phyloP scores from a whole-genome alignment of 2,797 vertebrate genomes.

The Distichodus sexfasciatus region DNA sequence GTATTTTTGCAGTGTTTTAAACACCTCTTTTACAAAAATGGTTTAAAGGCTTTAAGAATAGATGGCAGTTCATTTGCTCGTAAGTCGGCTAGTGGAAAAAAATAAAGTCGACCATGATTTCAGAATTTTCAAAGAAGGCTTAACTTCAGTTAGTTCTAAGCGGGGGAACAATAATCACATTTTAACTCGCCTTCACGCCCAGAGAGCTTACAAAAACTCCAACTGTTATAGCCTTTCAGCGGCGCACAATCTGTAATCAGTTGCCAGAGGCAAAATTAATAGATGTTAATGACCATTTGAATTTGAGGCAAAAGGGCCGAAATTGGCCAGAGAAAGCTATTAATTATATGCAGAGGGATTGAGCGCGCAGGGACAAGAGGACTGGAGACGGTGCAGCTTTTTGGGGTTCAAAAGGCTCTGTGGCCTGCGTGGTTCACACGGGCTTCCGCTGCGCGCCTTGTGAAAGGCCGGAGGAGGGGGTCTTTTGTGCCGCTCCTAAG shows the following conservation, averaged over 20 bases:
- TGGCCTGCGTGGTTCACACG: slow-evolving; percentile 70
- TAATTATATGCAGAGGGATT: slow-evolving; percentile 70
- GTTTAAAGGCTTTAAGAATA: slow-evolving; percentile 30
- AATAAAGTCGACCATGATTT: slow-evolving; percentile 61
- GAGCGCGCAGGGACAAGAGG: slow-evolving; percentile 49
- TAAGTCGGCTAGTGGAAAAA: slow-evolving; percentile 42
- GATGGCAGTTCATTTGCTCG: slow-evolving; percentile 26
- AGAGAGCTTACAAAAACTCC: slow-evolving; percentile 63
- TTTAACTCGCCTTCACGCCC: slow-evolving; percentile 70
- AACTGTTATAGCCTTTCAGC: slow-evolving; percentile 72
- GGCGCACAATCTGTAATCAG: slow-evolving; percentile 60
- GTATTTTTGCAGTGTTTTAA: slow-evolving; percentile 6
- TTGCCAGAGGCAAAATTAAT: slow-evolving; percentile 79
- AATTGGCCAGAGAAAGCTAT: slow-evolving; percentile 70
- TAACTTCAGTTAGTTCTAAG: slow-evolving; percentile 70
- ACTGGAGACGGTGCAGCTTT: slow-evolving; percentile 54
- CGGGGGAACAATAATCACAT: slow-evolving; percentile 71
- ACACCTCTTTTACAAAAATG: neutral
- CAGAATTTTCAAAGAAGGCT: slow-evolving; percentile 65
- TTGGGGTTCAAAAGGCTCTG: slow-evolving; percentile 53
- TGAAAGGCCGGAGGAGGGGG: slow-evolving; percentile 59
- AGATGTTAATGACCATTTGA: slow-evolving; percentile 75
- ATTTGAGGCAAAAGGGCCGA: slow-evolving; percentile 69
- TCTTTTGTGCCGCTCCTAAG: slow-evolving; percentile 63
- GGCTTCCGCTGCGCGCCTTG: no score